Conservation (phyloP, 2,113 vertebrate species). For the Colinus virginianus region DNA sequence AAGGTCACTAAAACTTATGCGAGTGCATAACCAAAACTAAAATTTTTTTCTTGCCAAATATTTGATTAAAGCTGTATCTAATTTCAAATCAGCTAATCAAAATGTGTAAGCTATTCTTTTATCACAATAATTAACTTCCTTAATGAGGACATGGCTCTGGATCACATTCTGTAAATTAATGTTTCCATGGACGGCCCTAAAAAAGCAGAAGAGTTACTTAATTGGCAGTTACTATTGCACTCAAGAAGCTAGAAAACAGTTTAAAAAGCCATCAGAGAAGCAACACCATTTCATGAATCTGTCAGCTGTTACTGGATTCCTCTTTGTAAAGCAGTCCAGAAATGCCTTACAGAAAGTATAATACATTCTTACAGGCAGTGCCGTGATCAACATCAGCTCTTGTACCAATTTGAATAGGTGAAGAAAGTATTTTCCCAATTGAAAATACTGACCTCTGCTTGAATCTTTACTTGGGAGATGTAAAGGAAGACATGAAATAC, state of each 20-base stretch:
- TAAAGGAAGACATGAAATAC: not conserved
- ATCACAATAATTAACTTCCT: not conserved
- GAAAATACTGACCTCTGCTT: not conserved
- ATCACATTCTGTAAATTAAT: not conserved
- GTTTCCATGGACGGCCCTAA: not conserved
- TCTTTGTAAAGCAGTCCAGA: not conserved
- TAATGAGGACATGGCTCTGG: not conserved
- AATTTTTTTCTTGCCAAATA: not conserved
- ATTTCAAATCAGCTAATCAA: not conserved
- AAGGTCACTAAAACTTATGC: not conserved
- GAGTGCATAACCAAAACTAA: not conserved
- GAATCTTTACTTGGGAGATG: not conserved
- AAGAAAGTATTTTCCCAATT: not conserved
- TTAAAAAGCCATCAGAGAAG: not conserved
- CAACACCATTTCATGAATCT: not conserved
- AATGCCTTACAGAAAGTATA: not conserved
- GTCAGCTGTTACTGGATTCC: too few species aligned
- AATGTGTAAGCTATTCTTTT: not conserved
- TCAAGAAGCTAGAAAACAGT: not conserved
- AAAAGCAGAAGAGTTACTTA: not conserved
- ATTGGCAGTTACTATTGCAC: not conserved
- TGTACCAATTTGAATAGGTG: not conserved
- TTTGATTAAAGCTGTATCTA: slow-evolving; percentile 1
- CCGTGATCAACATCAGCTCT: not conserved
- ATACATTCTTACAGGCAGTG: not conserved